Percentiles rank a stretch among this genome's conserved stretches.
Conservation (phyloP, 2,113 vertebrate genomes). For the Passer montanus region DNA sequence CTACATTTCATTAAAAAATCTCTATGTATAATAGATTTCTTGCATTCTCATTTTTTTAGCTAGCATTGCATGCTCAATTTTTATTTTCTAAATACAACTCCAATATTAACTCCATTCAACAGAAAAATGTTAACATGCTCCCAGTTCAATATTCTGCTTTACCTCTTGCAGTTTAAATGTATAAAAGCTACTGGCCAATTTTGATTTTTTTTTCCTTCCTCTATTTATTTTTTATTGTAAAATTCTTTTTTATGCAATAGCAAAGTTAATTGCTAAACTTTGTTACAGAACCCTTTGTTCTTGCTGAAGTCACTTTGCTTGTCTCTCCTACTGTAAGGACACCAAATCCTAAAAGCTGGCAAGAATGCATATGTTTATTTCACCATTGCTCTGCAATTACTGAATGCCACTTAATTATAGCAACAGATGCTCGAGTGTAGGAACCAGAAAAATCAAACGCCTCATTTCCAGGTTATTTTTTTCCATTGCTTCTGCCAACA, state of each 20-base stretch:
- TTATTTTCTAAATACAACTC: background rate
- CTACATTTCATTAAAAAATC: background rate
- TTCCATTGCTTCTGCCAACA: constrained; percentile 95
- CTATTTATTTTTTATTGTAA: constrained; percentile 17
- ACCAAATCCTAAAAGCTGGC: constrained; percentile 87
- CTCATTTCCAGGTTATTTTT: constrained; percentile 99
- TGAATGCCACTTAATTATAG: constrained; percentile 99
- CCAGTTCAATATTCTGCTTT: background rate
- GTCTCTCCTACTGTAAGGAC: constrained; percentile 82
- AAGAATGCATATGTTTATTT: constrained; percentile 92
- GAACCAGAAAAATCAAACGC: constrained; percentile 92
- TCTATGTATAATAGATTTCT: background rate
- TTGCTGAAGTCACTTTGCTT: constrained; percentile 80
- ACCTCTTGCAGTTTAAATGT: constrained; percentile 13
- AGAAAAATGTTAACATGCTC: background rate
- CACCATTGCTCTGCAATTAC: constrained; percentile 97
- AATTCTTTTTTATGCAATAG: constrained; percentile 49
- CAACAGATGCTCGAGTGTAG: constrained; percentile 98
- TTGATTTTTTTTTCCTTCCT: background rate
- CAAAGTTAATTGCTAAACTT: constrained; percentile 78
- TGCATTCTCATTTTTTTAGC: background rate
- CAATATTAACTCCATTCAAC: background rate
- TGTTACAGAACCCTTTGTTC: constrained; percentile 78
- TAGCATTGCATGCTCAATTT: background rate
- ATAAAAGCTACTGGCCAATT: background rate